Evolutionary conservation across 2,888 invertebrate species (phyloP).

Genomic region (Zelleria hepariella): DNA sequence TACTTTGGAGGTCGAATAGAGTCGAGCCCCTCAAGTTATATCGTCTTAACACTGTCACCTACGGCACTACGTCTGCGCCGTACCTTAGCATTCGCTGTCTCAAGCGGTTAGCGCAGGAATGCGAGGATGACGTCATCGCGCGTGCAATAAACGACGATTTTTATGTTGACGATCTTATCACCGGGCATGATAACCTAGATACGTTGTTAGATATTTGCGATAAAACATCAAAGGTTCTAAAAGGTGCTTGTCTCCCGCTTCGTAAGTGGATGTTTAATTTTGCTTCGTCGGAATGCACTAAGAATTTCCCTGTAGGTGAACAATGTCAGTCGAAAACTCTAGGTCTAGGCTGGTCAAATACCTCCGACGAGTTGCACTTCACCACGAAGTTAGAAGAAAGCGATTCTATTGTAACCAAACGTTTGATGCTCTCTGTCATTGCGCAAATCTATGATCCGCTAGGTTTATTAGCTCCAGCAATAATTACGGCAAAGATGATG

Average conservation of each 20-base stretch:
- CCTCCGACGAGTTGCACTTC: conserved; percentile 13
- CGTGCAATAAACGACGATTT: conserved; percentile 18
- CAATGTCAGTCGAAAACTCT: conserved; percentile 13
- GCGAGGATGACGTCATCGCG: conserved; percentile 16
- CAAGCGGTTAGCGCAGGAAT: conserved; percentile 24
- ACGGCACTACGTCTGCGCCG: conserved; percentile 25
- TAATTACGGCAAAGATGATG: conserved; percentile 10
- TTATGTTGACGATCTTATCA: conserved; percentile 21
- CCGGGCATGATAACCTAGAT: conserved; percentile 11
- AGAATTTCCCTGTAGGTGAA: conserved; percentile 11
- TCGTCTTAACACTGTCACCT: conserved; percentile 22
- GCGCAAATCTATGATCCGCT: conserved; percentile 13
- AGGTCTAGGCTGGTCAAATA: conserved; percentile 13
- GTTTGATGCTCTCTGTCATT: conserved; percentile 13
- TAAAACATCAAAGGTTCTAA: conserved; percentile 3
- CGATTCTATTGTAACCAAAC: conserved; percentile 10
- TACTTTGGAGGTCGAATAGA: conserved; percentile 21
- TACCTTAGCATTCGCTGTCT: conserved; percentile 23
- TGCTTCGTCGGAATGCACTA: background rate
- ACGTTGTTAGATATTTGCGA: background rate
- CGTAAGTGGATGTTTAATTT: conserved; percentile 18
- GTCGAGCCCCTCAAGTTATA: conserved; percentile 17
- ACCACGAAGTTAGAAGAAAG: conserved; percentile 7
- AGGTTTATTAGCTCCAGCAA: conserved; percentile 9
- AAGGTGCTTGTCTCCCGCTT: conserved; percentile 16